Conservation (phyloP, 2,113 vertebrate genomes). For the Clarias macrocephalus region DNA sequence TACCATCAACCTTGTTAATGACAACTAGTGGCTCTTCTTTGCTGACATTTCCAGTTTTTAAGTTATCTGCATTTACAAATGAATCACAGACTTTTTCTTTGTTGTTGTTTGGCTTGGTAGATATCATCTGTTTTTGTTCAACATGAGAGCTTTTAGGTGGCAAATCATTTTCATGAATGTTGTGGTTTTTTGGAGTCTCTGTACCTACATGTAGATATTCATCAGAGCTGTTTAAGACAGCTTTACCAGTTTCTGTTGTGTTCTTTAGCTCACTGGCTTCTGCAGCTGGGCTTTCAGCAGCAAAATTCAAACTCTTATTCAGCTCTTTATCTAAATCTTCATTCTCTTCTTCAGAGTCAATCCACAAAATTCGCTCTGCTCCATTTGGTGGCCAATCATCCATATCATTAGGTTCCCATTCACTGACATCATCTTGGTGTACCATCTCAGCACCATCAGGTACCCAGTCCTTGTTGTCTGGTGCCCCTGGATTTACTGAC, state of each 20-base stretch:
- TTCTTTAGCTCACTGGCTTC: background rate
- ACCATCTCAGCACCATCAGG: slow-evolving; percentile 14
- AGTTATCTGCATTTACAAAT: background rate
- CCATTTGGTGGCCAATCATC: slow-evolving; percentile 26
- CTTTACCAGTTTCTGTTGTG: background rate
- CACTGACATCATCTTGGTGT: slow-evolving; percentile 1
- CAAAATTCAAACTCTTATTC: slow-evolving; percentile 1
- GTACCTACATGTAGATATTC: background rate
- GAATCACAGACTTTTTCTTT: background rate
- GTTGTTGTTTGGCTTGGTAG: background rate
- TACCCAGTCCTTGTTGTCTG: background rate
- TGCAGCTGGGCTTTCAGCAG: background rate
- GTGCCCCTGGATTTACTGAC: background rate
- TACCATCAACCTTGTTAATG: background rate
- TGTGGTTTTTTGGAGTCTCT: background rate
- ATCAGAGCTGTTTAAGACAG: background rate
- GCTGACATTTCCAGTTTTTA: background rate
- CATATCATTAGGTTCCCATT: background rate
- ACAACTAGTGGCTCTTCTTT: background rate
- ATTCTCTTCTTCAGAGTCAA: slow-evolving; percentile 14
- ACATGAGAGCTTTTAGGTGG: background rate
- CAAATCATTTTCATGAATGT: background rate
- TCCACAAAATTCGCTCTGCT: slow-evolving; percentile 34
- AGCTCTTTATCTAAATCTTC: background rate
- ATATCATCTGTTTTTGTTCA: background rate